Base-by-base conservation (phyloP, 2,888 invertebrate species). In the Podabrus alpinus region DNA sequence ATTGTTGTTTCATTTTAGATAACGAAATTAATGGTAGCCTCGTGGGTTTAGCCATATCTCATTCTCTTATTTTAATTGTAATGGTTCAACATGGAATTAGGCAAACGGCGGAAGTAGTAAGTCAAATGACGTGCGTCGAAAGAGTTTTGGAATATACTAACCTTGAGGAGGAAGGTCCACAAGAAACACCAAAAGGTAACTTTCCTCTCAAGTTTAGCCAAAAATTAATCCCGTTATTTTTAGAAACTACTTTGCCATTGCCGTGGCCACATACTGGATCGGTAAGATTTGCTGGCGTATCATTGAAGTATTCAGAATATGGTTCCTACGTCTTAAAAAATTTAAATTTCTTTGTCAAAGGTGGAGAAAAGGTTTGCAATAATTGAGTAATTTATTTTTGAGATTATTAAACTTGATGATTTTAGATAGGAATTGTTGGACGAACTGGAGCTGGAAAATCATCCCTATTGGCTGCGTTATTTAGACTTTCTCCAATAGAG, bases 401-500 rank as follows among this genome's bases (percentile, higher is more conserved):
- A 64, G n/a, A 64, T 64, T 64, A 64, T n/a, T 64, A 19, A 64
- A 64, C 17, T 21, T 64, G 17, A 64, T 25, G 29, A 73, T 80
- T 77, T 73, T 17, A 95, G 92, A 90, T 95, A 66, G 95, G 95
- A 59, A 93, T 95, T 76, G 95, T 95, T 1, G 96, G 96, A 0
- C 90, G 96, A 69, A 96, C 96, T 0, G 96, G 96, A 1, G 96
- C 96, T 9, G 96, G 96, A 25, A 95, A 95, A 86, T 94, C 94
- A 0, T 94, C 95, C 0, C 87, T 95, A 17, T 93, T 95, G 78
- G 92, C 94, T 7, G 94, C 96, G 0, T 87, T 97, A 17, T 97
- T 97, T 87, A 91, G 96, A 5, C 86, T 97, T 79, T 92, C 94
- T 0, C 92, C 93, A 71, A 91, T 94, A 19, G 92, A 92, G 66